A percentile compares a stretch with the other conserved stretches of the same genome.
Evolutionary conservation across 2,797 vertebrate species (phyloP).

Genomic region (Enteromius paludinosus): DNA sequence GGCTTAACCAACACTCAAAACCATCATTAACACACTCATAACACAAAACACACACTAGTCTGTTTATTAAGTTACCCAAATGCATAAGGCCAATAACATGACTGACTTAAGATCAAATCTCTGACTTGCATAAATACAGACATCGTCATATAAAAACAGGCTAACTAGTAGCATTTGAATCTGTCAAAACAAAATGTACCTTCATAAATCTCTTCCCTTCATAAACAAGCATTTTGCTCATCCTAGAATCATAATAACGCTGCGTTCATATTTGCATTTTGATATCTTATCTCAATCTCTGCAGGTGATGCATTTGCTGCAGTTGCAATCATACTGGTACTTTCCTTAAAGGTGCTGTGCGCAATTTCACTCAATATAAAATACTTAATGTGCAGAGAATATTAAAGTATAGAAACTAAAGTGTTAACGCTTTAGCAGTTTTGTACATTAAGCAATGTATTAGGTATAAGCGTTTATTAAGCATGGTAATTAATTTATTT

Average conservation of each 20-base stretch:
- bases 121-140: neutral
- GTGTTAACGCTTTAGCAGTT: neutral
- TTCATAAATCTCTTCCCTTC: no score
- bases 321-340: neutral
- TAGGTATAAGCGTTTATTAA: neutral
- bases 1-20: conserved; percentile 49
- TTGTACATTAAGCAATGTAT: neutral
- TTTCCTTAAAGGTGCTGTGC: conserved; percentile 7
- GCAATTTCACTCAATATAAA: neutral
- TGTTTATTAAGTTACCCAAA: neutral
- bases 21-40: conserved; percentile 10
- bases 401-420: neutral
- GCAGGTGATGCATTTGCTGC: conserved; percentile 10
- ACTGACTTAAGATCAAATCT: neutral
- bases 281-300: conserved; percentile 24
- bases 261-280: conserved; percentile 19
- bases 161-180: neutral
- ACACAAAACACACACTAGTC: neutral
- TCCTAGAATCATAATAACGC: neutral
- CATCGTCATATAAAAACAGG: neutral
- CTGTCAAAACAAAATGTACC: neutral
- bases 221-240: neutral
- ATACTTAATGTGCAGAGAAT: neutral
- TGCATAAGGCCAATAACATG: neutral
- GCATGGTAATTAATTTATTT: neutral